Evolutionary conservation across 2,888 invertebrate species (phyloP).

Genomic region (Blastobasis adustella): DNA sequence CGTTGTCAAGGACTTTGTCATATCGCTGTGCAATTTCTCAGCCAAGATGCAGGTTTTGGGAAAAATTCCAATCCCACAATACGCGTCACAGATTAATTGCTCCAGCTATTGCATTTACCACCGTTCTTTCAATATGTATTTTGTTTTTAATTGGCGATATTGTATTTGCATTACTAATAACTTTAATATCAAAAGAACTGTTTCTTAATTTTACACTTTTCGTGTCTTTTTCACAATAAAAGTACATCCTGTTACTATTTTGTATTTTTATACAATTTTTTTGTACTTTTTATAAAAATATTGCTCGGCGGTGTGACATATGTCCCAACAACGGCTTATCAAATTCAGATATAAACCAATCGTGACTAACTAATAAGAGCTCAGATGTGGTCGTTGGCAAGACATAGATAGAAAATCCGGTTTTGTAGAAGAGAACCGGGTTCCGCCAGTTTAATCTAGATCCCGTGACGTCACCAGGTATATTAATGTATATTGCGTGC

Average conservation of each 20-base stretch:
- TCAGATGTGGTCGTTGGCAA: conserved; percentile 71
- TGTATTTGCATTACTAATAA: no score
- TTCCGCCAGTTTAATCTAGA: conserved; percentile 22
- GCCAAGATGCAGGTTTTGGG: no score
- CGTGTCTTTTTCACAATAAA: background rate
- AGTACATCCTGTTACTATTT: background rate
- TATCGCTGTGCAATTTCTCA: no score
- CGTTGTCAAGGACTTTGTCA: no score
- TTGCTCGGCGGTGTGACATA: conserved; percentile 41
- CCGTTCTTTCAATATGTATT: no score
- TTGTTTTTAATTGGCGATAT: no score
- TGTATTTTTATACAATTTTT: background rate
- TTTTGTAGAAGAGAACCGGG: conserved; percentile 13
- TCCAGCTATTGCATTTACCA: no score
- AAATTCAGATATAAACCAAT: background rate
- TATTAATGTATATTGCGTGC: conserved; percentile 15
- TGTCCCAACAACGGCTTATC: conserved; percentile 8
- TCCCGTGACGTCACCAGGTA: conserved; percentile 49
- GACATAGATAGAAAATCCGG: conserved; percentile 53
- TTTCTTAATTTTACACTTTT: no score
- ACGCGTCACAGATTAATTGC: no score
- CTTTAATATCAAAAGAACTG: no score
- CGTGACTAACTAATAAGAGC: conserved; percentile 53
- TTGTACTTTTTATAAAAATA: conserved; percentile 1
- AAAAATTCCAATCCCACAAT: no score